Evolutionary conservation across 2,888 invertebrate species (phyloP).

Genomic region (Lomographa bimaculata): DNA sequence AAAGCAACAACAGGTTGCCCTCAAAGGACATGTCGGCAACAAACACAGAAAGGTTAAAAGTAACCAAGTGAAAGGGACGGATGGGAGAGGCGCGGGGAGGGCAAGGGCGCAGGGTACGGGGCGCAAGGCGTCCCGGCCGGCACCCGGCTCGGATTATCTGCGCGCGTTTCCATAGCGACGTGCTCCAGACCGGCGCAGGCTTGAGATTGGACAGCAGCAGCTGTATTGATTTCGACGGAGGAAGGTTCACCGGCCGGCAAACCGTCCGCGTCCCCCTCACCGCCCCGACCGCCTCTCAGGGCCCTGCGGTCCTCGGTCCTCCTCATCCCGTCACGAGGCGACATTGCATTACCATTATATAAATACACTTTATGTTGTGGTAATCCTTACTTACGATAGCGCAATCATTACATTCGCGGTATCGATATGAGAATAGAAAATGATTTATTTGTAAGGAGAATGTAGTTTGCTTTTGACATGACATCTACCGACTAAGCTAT

Average conservation of each 20-base stretch:
- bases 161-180: constrained; percentile 74
- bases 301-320: constrained; percentile 12
- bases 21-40: constrained; percentile 36
- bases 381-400: no score
- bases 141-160: constrained; percentile 49
- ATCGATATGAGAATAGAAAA: no score
- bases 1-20: constrained; percentile 54
- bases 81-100: constrained; percentile 16
- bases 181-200: constrained; percentile 63
- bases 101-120: constrained; percentile 19
- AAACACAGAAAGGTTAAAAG: constrained; percentile 36
- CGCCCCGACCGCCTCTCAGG: constrained; percentile 37
- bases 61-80: constrained; percentile 37
- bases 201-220: constrained; percentile 73
- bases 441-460: no score
- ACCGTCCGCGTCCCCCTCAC: constrained; percentile 45
- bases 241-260: constrained; percentile 74
- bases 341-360: constrained; percentile 13
- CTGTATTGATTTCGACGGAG: constrained; percentile 83
- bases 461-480: no score
- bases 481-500: no score
- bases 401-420: no score
- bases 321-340: constrained; percentile 16
- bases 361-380: no score
- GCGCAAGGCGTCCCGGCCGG: constrained; percentile 19